Evolutionary conservation across 2,113 vertebrate species (phyloP), one percentile per base, ranked within the genome.

Genomic region (Xiphophorus hellerii): DNA sequence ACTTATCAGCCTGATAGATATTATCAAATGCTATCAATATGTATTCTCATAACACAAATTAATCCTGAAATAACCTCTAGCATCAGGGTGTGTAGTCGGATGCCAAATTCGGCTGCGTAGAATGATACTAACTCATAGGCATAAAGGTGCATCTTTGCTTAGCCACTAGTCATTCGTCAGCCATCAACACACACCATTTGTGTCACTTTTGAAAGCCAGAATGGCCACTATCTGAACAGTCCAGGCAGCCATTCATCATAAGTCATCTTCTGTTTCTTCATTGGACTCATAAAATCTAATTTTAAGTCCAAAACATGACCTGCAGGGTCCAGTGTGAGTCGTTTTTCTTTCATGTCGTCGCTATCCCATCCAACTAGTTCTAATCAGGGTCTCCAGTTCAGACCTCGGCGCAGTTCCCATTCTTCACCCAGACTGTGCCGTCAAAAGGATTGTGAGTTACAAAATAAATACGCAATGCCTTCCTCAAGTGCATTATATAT

Each of bases 401-500:
- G 67, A 85, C 78, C 80, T 83, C 4, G 77, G 72, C 76, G 85
- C 71, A 85, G 80, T 30, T 63, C 69, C 39, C 82, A 86, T 89
- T 86, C 71, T 86, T 91, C 87, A 91, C 69, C 42, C 74, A 83
- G 71, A 82, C 85, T 87, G 87, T 90, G 87, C 83, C 81, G 80
- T 84, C 80, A 60, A 80, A 89, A 85, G 83, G 86, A 89, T 92
- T 90, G 82, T 92, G 87, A 85, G 82, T 86, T 80, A 62, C 17
- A 64, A 86, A 73, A 74, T 74, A 78, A 76, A 75, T 54, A 87
- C 75, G 1, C 83, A 89, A 92, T 85, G 91, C 91, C 87, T 93
- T 92, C 84, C 92, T 90, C 88, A 92, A 92, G 92, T 92, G 91
- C 92, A 92, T 93, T 93, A 91, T 89, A 79, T 87, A 88, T 77